A percentile compares a stretch with the other conserved stretches of the same genome.
phyloP scores from a whole-genome alignment of 2,113 vertebrate species.

The Pyxicephalus adspersus region DNA sequence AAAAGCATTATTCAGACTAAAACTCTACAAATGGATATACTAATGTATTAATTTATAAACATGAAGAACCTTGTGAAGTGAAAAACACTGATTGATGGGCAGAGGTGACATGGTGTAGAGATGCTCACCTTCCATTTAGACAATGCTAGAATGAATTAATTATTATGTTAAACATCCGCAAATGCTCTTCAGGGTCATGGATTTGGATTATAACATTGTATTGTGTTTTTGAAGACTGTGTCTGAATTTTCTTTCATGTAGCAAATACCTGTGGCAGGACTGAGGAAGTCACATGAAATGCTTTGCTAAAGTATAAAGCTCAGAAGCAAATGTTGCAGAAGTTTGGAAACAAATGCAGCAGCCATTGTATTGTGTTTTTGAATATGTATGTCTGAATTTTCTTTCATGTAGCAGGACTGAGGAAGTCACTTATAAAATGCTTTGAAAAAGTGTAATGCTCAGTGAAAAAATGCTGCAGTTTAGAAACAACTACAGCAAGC shows the following conservation, averaged over 20 bases:
- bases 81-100: background rate
- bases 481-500: no score
- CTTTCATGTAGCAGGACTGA: no score
- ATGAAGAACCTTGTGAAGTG: conserved; percentile 13
- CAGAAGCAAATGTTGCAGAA: no score
- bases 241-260: background rate
- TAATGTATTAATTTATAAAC: conserved; percentile 50
- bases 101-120: background rate
- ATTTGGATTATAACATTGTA: background rate
- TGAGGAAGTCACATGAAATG: no score
- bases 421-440: no score
- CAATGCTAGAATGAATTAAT: background rate
- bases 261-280: no score
- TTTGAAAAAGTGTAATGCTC: no score
- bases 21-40: conserved; percentile 34
- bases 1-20: conserved; percentile 43
- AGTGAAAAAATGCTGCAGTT: no score
- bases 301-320: no score
- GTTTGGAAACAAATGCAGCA: no score
- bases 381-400: no score
- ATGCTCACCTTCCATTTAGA: background rate
- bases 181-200: conserved; percentile 6
- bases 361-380: no score
- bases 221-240: background rate
- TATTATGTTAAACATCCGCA: background rate